Evolutionary conservation across 2,888 invertebrate species (phyloP), one percentile per base, ranked within the genome.

Genomic region (Apodemia mormo): DNA sequence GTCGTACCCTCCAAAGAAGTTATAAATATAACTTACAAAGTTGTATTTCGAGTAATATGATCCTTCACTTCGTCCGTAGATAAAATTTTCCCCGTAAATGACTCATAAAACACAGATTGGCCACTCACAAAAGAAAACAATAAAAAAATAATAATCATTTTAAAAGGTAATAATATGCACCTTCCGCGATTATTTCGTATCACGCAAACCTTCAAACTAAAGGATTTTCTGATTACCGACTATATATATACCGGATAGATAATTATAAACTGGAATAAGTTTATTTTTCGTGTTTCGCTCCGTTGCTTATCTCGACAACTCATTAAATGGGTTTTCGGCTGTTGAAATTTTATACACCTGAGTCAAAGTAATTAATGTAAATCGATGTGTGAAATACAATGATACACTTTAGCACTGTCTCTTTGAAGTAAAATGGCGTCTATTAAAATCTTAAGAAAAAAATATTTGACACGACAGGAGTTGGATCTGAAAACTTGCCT

Each of bases 1-100:
- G 22, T 29, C 0, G 1, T 9, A 56, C 22, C 22, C 22, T 22
- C 8, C 29, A 29, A 56, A 22, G 3, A 64, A 45, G 12, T 65
- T 54, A 65, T 43, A 65, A 84, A 87, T 54, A 65, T 49, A 65
- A 84, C 87, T 86, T 70, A 87, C 87, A 86, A 87, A 37, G 87
- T 85, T 1, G 78, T 85, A 74, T 87, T 87, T 1, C 77, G 72
- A 67, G 82, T 83, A 29, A 82, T 81, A 68, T 82, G 83, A 2
- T 76, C 74, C 61, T 78, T 82, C 10, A 83, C 74, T 54, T 85
- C 82, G 56, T 85, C 85, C 2, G 69, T 74, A 0, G 81, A 77
- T n/a, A 87, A 81, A 9, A 74, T 72, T 2, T 68, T 79, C 0
- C 85, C 87, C 33, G 76, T 75, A 72, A 81, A 87, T 2, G 86